These are phyloP conservation scores for Porphyrio hochstetteri DNA, from an alignment of 2,113 vertebrate species.

Conservation along the genomic window DNA sequence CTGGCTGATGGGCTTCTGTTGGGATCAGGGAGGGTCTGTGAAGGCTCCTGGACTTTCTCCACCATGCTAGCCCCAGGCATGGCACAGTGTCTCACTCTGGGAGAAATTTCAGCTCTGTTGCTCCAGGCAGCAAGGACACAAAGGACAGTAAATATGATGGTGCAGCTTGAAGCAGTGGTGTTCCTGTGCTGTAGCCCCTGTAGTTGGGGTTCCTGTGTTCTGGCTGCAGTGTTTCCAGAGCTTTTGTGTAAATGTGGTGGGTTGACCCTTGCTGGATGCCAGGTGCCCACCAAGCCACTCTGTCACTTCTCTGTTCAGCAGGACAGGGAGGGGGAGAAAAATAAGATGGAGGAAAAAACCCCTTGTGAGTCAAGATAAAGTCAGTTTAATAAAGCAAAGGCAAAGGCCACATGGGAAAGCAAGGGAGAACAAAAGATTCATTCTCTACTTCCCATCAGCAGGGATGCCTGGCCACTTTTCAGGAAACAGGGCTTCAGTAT, in stretches of 20 bases:
- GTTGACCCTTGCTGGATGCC: no score
- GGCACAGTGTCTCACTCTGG: fast-evolving
- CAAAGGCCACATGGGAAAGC: no score
- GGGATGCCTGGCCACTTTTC: no score
- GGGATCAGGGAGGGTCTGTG: not conserved
- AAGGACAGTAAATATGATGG: not conserved
- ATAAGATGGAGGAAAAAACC: no score
- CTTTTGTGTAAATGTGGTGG: not conserved
- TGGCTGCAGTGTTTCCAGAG: not conserved
- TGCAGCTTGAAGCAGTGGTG: not conserved
- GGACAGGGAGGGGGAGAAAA: no score
- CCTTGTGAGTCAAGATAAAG: no score
- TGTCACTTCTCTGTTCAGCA: no score
- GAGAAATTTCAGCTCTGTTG: not conserved
- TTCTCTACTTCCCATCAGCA: no score
- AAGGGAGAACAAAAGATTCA: no score
- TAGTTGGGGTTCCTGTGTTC: not conserved
- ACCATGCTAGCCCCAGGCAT: not conserved
- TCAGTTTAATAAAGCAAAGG: no score
- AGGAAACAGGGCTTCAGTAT: no score
- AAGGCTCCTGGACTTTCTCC: not conserved
- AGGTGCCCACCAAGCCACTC: no score
- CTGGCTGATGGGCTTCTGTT: not conserved
- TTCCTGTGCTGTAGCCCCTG: not conserved
- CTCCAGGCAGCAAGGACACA: not conserved